phyloP scores from a whole-genome alignment of 2,797 vertebrate genomes.

The Gambelia wislizenii region DNA sequence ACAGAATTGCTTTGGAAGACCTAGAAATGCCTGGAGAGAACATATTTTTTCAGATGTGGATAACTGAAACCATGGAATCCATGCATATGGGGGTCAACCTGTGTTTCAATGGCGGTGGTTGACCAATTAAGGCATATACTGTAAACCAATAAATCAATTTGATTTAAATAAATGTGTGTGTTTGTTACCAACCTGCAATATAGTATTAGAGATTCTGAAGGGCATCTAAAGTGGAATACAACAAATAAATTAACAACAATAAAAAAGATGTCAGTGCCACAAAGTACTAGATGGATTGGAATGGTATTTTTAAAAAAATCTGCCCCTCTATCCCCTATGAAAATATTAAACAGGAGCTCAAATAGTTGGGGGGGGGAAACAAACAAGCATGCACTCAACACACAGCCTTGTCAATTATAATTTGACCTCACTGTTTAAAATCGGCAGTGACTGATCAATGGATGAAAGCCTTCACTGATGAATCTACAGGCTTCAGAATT shows the following conservation, averaged over 20 bases:
- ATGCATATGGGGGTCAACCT: too few species aligned
- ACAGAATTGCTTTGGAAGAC: too few species aligned
- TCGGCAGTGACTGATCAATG: neutral
- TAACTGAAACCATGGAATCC: too few species aligned
- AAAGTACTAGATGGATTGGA: neutral
- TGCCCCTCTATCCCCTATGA: neutral
- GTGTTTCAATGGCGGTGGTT: neutral
- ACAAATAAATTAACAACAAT: neutral
- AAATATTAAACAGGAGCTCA: neutral
- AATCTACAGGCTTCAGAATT: neutral
- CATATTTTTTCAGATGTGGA: too few species aligned
- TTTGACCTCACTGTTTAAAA: conserved; percentile 27
- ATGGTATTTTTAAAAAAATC: neutral
- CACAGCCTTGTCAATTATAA: neutral
- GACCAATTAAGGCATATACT: neutral
- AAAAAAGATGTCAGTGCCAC: neutral
- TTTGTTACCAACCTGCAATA: neutral
- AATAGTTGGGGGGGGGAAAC: neutral
- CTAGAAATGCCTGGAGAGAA: too few species aligned
- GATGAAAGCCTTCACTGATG: neutral
- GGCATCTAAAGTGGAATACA: neutral
- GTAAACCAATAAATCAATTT: neutral
- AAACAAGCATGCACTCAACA: neutral
- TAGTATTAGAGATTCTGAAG: neutral
- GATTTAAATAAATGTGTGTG: neutral